Evolutionary conservation across 2,113 vertebrate species (phyloP).

Genomic region (Numenius arquata): DNA sequence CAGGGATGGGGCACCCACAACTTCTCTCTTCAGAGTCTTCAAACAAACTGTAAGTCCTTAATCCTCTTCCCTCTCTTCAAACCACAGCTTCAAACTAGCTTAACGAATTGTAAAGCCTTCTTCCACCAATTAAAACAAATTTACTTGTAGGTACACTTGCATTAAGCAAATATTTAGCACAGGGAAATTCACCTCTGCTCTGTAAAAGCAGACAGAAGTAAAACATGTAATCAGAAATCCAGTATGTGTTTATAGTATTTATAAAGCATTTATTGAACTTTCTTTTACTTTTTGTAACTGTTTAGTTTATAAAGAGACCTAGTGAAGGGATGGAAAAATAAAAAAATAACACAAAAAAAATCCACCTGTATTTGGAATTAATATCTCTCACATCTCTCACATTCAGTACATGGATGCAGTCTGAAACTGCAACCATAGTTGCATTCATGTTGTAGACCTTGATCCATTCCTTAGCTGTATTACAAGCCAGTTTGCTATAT

Average conservation of each 20-base stretch:
- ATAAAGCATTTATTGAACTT: background rate
- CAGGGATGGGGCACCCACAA: too few relatives aligned
- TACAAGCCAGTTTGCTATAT: background rate
- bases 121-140: background rate
- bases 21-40: background rate
- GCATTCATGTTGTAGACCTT: conserved; percentile 42
- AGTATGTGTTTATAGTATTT: background rate
- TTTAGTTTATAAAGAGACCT: background rate
- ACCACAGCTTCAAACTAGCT: background rate
- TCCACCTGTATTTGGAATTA: background rate
- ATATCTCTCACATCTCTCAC: background rate
- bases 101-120: background rate
- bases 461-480: conserved; percentile 34
- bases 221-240: background rate
- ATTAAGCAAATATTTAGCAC: background rate
- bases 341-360: background rate
- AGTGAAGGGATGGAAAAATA: too few relatives aligned
- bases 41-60: background rate
- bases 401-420: background rate
- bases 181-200: background rate
- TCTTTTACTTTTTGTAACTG: background rate
- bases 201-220: background rate
- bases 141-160: fast-evolving
- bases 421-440: background rate
- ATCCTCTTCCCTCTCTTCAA: background rate